phyloP scores from a whole-genome alignment of 1,140 invertebrate species.

The Panulirus ornatus region DNA sequence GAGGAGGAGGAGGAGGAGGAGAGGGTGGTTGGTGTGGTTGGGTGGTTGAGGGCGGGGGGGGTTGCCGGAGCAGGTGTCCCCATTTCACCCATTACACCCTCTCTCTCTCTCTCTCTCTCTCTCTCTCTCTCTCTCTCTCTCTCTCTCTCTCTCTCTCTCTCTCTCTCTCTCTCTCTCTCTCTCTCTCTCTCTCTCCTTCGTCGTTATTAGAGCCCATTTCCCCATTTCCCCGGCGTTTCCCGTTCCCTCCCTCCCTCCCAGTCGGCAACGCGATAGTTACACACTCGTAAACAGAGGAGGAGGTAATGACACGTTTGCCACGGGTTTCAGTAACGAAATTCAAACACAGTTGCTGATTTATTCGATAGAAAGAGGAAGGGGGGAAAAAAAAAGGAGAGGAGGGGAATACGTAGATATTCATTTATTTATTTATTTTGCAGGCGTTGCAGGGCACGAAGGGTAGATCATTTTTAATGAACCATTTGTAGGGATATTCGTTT shows the following conservation, averaged over 20 bases:
- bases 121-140: not conserved
- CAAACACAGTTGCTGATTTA: constrained; percentile 2
- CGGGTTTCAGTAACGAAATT: constrained; percentile 10
- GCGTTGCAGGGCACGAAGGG: not conserved
- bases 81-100: constrained; percentile 25
- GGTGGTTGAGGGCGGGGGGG: too few relatives aligned
- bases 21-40: too few relatives aligned
- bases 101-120: not conserved
- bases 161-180: not conserved
- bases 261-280: constrained; percentile 32
- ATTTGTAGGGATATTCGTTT: too few relatives aligned
- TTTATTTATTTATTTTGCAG: not conserved
- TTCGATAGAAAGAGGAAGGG: not conserved
- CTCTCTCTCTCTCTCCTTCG: not conserved
- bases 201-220: constrained; percentile 37
- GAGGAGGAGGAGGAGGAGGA: not conserved
- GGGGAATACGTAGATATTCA: too few relatives aligned
- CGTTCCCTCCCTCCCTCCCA: too few relatives aligned
- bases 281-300: constrained; percentile 21
- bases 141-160: not conserved
- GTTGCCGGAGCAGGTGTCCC: constrained; percentile 8
- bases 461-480: too few relatives aligned
- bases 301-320: not conserved
- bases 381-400: not conserved
- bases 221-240: constrained; percentile 32